Conservation (phyloP, 2,888 invertebrate genomes). For the Tetragonula carbonaria region DNA sequence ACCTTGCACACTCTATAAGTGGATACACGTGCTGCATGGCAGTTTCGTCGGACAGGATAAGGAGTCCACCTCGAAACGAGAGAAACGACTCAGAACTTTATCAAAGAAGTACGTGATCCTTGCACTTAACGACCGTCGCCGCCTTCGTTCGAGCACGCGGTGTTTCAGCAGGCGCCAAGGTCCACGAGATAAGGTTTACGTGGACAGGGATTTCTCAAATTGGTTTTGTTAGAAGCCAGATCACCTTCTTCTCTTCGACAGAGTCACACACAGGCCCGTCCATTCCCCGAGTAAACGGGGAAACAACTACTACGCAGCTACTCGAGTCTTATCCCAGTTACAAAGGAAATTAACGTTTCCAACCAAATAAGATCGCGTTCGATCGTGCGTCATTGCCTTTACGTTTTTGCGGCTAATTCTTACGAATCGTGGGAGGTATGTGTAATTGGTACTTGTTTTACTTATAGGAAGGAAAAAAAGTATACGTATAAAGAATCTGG, state of each 20-base stretch:
- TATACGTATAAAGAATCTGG: too few species aligned
- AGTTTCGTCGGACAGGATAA: conserved; percentile 64
- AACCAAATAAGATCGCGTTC: not conserved
- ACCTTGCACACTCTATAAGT: conserved; percentile 61
- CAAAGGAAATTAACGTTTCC: not conserved
- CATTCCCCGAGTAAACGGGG: not conserved
- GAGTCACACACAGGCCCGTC: not conserved
- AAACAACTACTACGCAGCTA: not conserved
- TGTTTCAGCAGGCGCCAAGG: conserved; percentile 55
- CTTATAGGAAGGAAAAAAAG: too few species aligned
- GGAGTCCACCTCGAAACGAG: conserved; percentile 69
- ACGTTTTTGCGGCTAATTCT: not conserved
- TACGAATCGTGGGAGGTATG: not conserved
- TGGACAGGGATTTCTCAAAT: conserved; percentile 70
- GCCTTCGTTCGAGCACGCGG: conserved; percentile 45
- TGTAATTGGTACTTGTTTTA: too few species aligned
- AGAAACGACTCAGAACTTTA: conserved; percentile 73
- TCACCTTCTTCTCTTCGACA: conserved; percentile 41
- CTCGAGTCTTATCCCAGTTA: not conserved
- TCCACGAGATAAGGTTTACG: conserved; percentile 62
- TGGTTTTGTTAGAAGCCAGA: conserved; percentile 68
- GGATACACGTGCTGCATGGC: conserved; percentile 64
- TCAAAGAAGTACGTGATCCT: conserved; percentile 73
- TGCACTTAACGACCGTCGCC: conserved; percentile 70
- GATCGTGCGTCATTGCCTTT: not conserved